Percentiles rank a stretch among this genome's conserved stretches.
These are phyloP conservation scores for Drosophila monieri DNA, from an alignment of 2,888 invertebrate species.

Conservation along the genomic window DNA sequence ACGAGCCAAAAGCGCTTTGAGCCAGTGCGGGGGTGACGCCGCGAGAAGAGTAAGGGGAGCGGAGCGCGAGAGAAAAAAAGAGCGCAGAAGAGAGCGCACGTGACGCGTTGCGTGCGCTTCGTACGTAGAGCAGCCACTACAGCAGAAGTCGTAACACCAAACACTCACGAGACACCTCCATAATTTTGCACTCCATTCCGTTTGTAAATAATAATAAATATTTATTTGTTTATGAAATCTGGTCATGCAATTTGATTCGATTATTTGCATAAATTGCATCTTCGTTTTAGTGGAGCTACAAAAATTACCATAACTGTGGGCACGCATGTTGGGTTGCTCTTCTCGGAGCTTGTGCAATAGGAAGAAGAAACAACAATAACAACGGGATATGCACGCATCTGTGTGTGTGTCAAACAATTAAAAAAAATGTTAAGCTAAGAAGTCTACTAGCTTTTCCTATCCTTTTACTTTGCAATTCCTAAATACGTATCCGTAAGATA, in stretches of 20 bases:
- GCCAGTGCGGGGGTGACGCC: constrained; percentile 26
- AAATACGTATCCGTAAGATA: neutral
- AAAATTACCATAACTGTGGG: neutral
- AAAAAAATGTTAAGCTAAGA: neutral
- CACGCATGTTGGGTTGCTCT: constrained; percentile 27
- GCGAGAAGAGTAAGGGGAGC: constrained; percentile 1
- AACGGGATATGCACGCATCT: constrained; percentile 1
- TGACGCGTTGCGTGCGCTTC: constrained; percentile 31
- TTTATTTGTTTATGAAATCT: neutral
- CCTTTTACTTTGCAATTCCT: neutral
- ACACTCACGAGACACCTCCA: neutral
- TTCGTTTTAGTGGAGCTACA: neutral
- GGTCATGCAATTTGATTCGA: neutral
- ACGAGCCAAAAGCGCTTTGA: neutral
- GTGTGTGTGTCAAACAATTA: neutral
- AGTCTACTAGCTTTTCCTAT: neutral
- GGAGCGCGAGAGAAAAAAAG: neutral
- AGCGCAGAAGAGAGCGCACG: constrained; percentile 36
- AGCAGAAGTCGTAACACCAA: constrained; percentile 1
- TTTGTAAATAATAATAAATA: constrained; percentile 2
- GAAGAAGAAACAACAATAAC: constrained; percentile 65
- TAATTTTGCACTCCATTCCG: neutral
- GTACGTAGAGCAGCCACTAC: constrained; percentile 17
- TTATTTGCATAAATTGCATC: neutral
- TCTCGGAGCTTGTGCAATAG: constrained; percentile 42